A percentile compares a stretch with the other conserved stretches of the same genome.
Evolutionary conservation across 2,888 invertebrate species (phyloP).

Genomic region (Entomobrya multifasciata): DNA sequence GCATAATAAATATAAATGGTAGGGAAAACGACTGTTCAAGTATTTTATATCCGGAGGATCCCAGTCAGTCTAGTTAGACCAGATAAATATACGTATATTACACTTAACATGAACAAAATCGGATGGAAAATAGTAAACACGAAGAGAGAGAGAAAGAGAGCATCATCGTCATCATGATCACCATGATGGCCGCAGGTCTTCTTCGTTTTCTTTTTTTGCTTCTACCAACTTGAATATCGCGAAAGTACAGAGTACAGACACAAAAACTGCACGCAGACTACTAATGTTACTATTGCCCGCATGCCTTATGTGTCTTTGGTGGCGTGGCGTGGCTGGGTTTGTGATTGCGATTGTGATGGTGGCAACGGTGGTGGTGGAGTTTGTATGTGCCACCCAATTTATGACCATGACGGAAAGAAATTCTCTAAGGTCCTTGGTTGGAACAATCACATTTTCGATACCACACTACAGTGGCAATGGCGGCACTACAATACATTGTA

Average conservation of each 20-base stretch:
- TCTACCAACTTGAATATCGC: conserved; percentile 21
- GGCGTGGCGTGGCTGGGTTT: neutral
- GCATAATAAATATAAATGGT: conserved; percentile 49
- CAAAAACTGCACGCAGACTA: conserved; percentile 68
- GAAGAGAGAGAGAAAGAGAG: conserved; percentile 39
- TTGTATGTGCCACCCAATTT: conserved; percentile 72
- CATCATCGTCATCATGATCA: conserved; percentile 7
- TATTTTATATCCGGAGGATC: conserved; percentile 62
- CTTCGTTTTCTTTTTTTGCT: conserved; percentile 38
- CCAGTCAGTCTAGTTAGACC: neutral
- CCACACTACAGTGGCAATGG: neutral
- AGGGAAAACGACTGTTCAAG: conserved; percentile 36
- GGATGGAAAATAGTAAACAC: conserved; percentile 28
- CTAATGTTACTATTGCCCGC: conserved; percentile 53
- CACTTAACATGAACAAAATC: conserved; percentile 40
- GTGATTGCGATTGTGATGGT: conserved; percentile 38
- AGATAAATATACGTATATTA: conserved; percentile 28
- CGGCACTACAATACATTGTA: conserved; percentile 4
- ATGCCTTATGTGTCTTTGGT: too few species aligned
- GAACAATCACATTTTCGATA: neutral
- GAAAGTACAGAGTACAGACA: neutral
- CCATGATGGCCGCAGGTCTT: conserved; percentile 67
- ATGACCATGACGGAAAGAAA: conserved; percentile 72
- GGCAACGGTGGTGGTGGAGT: conserved; percentile 22
- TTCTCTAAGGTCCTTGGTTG: conserved; percentile 56